Evolutionary conservation across 2,888 invertebrate species (phyloP), one percentile per base, ranked within the genome.

Genomic region (Alentia gelatinosa): DNA sequence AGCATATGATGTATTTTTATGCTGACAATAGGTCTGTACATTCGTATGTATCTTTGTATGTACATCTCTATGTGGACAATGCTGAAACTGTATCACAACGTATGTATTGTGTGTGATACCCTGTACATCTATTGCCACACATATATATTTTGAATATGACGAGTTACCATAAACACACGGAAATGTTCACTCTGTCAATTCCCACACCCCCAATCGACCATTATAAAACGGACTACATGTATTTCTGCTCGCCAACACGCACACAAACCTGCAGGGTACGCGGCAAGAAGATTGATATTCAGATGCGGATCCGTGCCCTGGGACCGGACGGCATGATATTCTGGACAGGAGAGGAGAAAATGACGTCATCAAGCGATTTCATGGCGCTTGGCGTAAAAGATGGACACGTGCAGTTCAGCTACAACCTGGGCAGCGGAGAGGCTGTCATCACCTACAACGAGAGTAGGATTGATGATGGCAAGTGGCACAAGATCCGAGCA

Each of bases 401-500:
- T 93, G 98, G 98, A 0, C 97, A 97, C 91, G 97, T 98, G 1
- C 98, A 96, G 94, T 95, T 93, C 90, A 63, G 91, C 42, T 93
- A 89, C 91, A 98, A 98, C 96, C 97, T 98, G 93, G 98, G 98
- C 84, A 98, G 98, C 93, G 98, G 98, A 0, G 98, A 98, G 95
- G 98, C 98, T 89, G 97, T 97, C 92, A 97, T 99, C 89, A 97
- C 97, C 92, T 98, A 98, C 94, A 98, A 98, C 96, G 97, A 97
- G 94, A 98, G 98, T 19, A 97, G 97, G 95, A 97, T 99, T 63
- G 98, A 98, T 96, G 98, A 99, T 96, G 98, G 98, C 74, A 97
- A 98, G 90, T 98, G 98, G 98, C 98, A 98, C 96, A 97, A 97
- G 92, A 97, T 98, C 92, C 97, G 97, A 95, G 97, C 97, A 68